A percentile compares a stretch with the other conserved stretches of the same genome.
Evolutionary conservation across 2,888 invertebrate genomes (phyloP).

Genomic region (Deilephila elpenor): DNA sequence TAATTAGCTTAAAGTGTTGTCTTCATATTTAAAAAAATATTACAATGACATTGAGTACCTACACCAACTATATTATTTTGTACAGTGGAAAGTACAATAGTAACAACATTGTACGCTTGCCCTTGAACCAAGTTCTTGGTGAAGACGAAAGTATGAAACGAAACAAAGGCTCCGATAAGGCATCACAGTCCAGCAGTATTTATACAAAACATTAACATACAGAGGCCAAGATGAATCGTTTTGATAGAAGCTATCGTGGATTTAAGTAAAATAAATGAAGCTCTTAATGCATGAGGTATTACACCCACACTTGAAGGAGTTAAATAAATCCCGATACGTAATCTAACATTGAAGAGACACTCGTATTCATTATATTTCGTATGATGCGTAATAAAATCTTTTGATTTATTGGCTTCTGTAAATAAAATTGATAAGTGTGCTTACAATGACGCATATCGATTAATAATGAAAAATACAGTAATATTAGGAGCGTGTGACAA

Average conservation of each 20-base stretch:
- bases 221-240: slow-evolving; percentile 66
- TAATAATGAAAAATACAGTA: background rate
- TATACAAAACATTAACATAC: slow-evolving; percentile 74
- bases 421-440: background rate
- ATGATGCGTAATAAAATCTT: slow-evolving; percentile 20
- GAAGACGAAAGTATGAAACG: slow-evolving; percentile 40
- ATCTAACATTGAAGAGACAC: slow-evolving; percentile 41
- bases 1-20: too few species aligned
- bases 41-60: too few species aligned
- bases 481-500: background rate
- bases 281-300: slow-evolving; percentile 59
- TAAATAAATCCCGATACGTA: slow-evolving; percentile 41
- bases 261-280: slow-evolving; percentile 71
- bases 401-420: slow-evolving; percentile 2
- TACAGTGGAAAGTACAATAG: background rate
- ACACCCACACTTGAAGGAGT: slow-evolving; percentile 58
- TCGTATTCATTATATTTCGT: slow-evolving; percentile 28
- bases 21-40: too few species aligned
- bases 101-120: slow-evolving; percentile 32
- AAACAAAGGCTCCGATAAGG: slow-evolving; percentile 64
- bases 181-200: slow-evolving; percentile 60
- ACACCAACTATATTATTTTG: background rate
- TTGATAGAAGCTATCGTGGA: slow-evolving; percentile 64
- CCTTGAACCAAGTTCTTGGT: slow-evolving; percentile 51
- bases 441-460: background rate